Conservation (phyloP, 2,797 vertebrate species). For the Characodon lateralis region DNA sequence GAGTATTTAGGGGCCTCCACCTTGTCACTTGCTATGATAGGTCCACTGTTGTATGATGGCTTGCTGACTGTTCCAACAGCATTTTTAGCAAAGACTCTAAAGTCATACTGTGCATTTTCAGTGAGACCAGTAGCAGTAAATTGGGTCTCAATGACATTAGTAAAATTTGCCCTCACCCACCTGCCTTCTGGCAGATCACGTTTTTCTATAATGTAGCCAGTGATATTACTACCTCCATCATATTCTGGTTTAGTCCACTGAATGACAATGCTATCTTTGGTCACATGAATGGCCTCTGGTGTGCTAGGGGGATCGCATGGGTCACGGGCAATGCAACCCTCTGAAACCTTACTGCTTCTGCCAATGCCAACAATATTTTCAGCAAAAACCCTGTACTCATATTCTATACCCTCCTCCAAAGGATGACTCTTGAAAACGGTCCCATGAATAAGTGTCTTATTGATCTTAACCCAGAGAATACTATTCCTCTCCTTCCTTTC, state of each 20-base stretch:
- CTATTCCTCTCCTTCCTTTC: constrained; percentile 99
- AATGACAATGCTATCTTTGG: constrained; percentile 91
- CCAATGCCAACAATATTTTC: constrained; percentile 98
- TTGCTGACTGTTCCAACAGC: constrained; percentile 93
- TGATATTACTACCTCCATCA: constrained; percentile 96
- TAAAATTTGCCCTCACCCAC: constrained; percentile 97
- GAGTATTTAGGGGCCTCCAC: constrained; percentile 94
- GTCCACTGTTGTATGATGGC: constrained; percentile 96
- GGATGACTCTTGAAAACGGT: constrained; percentile 91
- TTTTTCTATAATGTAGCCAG: constrained; percentile 95
- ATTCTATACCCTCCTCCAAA: constrained; percentile 95
- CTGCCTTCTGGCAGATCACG: constrained; percentile 97
- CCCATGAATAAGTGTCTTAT: constrained; percentile 93
- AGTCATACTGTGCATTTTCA: constrained; percentile 96
- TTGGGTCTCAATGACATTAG: constrained; percentile 95
- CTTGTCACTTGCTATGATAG: constrained; percentile 93
- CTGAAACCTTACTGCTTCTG: constrained; percentile 95
- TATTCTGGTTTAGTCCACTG: constrained; percentile 97
- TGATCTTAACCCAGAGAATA: constrained; percentile 96
- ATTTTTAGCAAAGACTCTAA: constrained; percentile 98
- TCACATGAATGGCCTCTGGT: constrained; percentile 92
- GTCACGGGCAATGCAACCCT: constrained; percentile 93
- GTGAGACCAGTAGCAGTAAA: constrained; percentile 93
- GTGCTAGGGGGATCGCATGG: constrained; percentile 95
- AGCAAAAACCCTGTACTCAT: constrained; percentile 95